These are phyloP conservation scores for Globodera rostochiensis DNA, from an alignment of 1,140 invertebrate species.

Conservation along the genomic window DNA sequence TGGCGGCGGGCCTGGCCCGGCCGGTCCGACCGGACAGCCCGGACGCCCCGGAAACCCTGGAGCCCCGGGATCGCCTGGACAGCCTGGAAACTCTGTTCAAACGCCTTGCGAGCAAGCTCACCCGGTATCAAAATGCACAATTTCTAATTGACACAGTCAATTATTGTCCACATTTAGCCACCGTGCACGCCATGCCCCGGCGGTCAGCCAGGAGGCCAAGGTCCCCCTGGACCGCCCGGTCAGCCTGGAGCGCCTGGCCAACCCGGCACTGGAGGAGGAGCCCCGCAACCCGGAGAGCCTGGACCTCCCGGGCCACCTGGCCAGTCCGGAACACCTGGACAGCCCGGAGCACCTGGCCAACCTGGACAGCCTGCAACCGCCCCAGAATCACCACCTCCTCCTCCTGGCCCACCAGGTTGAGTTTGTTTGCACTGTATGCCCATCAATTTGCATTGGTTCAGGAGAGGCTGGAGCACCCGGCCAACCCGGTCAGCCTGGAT, in stretches of 20 bases:
- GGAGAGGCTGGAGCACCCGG: constrained; percentile 44
- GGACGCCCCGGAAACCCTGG: constrained; percentile 58
- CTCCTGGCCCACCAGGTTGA: constrained; percentile 33
- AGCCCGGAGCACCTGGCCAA: constrained; percentile 38
- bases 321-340: constrained; percentile 28
- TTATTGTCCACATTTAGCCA: constrained; percentile 17
- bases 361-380: constrained; percentile 53
- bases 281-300: constrained; percentile 24
- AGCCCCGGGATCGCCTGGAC: constrained; percentile 39
- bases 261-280: constrained; percentile 17
- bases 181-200: constrained; percentile 44
- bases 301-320: constrained; percentile 43
- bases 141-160: background rate
- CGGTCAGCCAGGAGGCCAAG: constrained; percentile 43
- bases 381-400: constrained; percentile 12
- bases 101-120: constrained; percentile 29
- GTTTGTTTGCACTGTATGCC: background rate
- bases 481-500: constrained; percentile 39
- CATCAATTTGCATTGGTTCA: background rate
- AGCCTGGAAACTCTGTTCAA: constrained; percentile 27
- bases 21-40: constrained; percentile 50
- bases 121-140: background rate
- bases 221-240: constrained; percentile 53
- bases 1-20: constrained; percentile 47
- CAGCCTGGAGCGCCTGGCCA: constrained; percentile 26